Percentiles rank a stretch among this genome's conserved stretches.
phyloP scores from a whole-genome alignment of 2,888 invertebrate genomes.

The Glaucopsyche alexis region DNA sequence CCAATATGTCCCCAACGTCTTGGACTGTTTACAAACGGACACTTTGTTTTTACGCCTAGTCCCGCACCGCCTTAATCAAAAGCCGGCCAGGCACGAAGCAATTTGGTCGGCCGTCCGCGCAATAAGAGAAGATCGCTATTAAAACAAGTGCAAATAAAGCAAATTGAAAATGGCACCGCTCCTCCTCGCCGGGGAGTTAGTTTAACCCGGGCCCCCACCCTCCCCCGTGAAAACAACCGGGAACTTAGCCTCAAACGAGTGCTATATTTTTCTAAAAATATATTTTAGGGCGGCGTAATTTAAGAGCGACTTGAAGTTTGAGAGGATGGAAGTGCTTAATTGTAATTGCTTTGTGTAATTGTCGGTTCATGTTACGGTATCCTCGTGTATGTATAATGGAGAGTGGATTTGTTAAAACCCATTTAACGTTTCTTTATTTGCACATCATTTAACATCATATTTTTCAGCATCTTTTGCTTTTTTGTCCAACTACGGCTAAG shows the following conservation, averaged over 20 bases:
- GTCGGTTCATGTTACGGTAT: not conserved
- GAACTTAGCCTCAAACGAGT: constrained; percentile 41
- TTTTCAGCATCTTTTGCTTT: too few relatives aligned
- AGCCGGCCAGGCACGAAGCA: constrained; percentile 76
- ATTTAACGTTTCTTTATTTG: too few relatives aligned
- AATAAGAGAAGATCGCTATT: constrained; percentile 76
- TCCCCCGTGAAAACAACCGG: constrained; percentile 58
- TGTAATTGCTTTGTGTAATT: constrained; percentile 12
- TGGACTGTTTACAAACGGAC: constrained; percentile 44
- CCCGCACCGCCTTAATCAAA: constrained; percentile 68
- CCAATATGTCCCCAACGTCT: constrained; percentile 38
- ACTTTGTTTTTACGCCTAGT: constrained; percentile 63
- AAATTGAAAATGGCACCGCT: constrained; percentile 75
- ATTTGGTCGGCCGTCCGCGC: constrained; percentile 72
- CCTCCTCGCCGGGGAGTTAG: constrained; percentile 55
- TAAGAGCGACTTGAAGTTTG: constrained; percentile 18
- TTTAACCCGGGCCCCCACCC: constrained; percentile 42
- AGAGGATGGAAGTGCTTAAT: constrained; percentile 1
- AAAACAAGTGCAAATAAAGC: constrained; percentile 79
- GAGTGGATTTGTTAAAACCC: too few relatives aligned
- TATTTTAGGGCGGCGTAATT: constrained; percentile 27
- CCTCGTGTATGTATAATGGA: not conserved
- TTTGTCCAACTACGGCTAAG: too few relatives aligned
- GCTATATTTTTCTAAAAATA: constrained; percentile 30
- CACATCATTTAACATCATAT: too few relatives aligned